Evolutionary conservation across 2,113 vertebrate species (phyloP).

Genomic region (Raja brachyura): DNA sequence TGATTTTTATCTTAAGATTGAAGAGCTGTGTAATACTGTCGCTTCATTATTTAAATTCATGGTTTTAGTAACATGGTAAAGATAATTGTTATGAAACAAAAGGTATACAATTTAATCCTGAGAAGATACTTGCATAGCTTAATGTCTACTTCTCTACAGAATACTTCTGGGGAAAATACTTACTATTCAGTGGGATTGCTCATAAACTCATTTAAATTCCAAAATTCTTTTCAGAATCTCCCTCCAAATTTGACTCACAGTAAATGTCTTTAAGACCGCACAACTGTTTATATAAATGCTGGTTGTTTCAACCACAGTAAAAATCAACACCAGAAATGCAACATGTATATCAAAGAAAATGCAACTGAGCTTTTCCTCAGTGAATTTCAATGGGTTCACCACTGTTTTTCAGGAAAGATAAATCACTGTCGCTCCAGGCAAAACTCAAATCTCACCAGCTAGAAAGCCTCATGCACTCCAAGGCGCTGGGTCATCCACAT

Average conservation of each 20-base stretch:
- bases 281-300: background rate
- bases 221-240: background rate
- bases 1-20: background rate
- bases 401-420: too few species aligned
- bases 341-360: background rate
- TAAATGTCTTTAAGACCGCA: background rate
- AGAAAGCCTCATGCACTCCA: too few species aligned
- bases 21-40: background rate
- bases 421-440: too few species aligned
- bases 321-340: background rate
- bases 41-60: background rate
- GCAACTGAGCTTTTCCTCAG: too few species aligned
- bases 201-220: background rate
- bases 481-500: background rate
- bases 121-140: background rate
- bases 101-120: background rate
- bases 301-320: background rate
- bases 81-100: background rate
- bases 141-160: background rate
- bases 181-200: background rate
- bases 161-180: background rate
- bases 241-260: constrained; percentile 16
- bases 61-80: background rate
- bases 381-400: too few species aligned
- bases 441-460: too few species aligned